Evolutionary conservation across 2,797 vertebrate species (phyloP), one percentile per base, ranked within the genome.

Genomic region (Gadopsis bispinosus): DNA sequence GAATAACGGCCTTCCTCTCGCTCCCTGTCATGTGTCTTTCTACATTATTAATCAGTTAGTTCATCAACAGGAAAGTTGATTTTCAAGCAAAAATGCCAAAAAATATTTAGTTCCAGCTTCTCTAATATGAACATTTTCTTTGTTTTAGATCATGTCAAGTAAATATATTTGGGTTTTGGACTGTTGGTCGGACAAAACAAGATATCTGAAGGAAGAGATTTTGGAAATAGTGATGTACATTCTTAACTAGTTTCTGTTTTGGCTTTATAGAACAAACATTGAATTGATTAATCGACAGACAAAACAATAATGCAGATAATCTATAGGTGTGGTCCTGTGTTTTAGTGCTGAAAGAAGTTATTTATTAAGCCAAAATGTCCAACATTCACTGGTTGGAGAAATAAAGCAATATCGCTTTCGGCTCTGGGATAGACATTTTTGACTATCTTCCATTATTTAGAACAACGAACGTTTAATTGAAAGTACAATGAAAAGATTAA

Each of bases 1-100:
- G 74, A 66, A 80, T 74, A 82, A 89, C 81, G 79, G 65, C 74
- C 69, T 77, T 69, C 70, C 53, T 69, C 79, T 84, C 45, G 33
- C 60, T 64, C 47, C 31, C 37, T 51, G 33, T 73, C 48, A 64
- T 13, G 41, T 26, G 63, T 37, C 69, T 67, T 19, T 41, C 33
- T 50, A 43, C 41, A 48, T 48, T 29, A n/a, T 65, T 16, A 69
- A 26, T 70, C 11, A 58, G 13, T 55, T 55, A 47, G 22, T 29
- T 69, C 33, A 58, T 53, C 1, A 22, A 51, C 3, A 35, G 7
- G 45, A 48, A 70, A 66, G 26, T 79, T 41, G 1, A 63, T 45
- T 73, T 61, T 59, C 4, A n/a, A 17, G 39, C 11, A 33, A 74
- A 69, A 78, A 29, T 3, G 6, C 2, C 14, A 48, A 56, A 77